Percentiles rank a stretch among this genome's conserved stretches.
Evolutionary conservation across 2,797 vertebrate species (phyloP).

Genomic region (Tragelaphus eurycerus): DNA sequence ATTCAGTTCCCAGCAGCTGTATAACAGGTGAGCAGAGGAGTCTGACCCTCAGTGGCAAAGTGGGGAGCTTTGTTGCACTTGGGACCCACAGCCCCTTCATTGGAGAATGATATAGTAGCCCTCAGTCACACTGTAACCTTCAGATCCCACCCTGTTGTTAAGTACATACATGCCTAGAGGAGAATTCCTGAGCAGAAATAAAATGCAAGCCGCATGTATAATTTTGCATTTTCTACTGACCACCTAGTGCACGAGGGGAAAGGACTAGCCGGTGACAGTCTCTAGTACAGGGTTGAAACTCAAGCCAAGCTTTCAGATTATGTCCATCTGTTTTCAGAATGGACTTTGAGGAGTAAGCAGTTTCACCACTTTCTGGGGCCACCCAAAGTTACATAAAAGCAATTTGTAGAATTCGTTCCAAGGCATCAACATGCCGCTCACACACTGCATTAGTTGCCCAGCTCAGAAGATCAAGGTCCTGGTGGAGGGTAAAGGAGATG

Average conservation of each 20-base stretch:
- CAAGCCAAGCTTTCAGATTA: not conserved
- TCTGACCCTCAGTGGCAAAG: too few relatives aligned
- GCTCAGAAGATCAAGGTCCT: not conserved
- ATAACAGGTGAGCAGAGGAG: constrained; percentile 89
- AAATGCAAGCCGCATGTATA: not conserved
- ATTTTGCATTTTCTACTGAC: not conserved
- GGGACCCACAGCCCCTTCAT: not conserved
- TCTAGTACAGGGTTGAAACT: not conserved
- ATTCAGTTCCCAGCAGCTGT: constrained; percentile 94
- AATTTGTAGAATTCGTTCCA: not conserved
- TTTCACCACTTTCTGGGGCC: not conserved
- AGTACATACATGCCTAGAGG: not conserved
- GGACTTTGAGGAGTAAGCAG: not conserved
- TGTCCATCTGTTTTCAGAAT: not conserved
- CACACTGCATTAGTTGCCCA: not conserved
- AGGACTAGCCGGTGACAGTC: not conserved
- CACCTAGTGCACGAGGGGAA: too few relatives aligned
- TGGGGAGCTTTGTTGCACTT: not conserved
- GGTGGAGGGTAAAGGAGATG: not conserved
- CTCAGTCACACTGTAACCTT: not conserved
- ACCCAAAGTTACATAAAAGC: not conserved
- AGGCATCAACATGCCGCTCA: not conserved
- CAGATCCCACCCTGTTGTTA: not conserved
- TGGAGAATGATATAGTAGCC: not conserved
- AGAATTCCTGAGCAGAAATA: not conserved